phyloP scores from a whole-genome alignment of 2,888 invertebrate species.

The Altica lythri region DNA sequence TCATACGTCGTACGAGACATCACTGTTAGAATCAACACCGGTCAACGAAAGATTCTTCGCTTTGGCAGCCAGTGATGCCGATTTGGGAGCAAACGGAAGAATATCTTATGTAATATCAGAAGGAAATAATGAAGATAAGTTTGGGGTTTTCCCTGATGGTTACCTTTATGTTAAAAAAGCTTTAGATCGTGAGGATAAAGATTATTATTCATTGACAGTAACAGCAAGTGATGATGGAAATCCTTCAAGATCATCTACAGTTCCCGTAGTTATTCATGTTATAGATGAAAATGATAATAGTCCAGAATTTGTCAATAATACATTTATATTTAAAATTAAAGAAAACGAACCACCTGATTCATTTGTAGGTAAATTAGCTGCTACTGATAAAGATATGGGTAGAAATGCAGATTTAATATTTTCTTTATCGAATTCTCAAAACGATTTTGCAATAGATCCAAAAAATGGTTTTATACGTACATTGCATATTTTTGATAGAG shows the following conservation, averaged over 20 bases:
- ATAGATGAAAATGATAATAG: constrained; percentile 97
- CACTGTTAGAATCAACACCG: constrained; percentile 84
- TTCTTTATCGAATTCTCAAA: constrained; percentile 73
- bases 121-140: constrained; percentile 84
- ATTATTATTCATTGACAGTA: constrained; percentile 88
- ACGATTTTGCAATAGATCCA: constrained; percentile 85
- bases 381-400: constrained; percentile 88
- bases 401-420: constrained; percentile 89
- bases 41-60: constrained; percentile 92
- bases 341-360: constrained; percentile 89
- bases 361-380: constrained; percentile 89
- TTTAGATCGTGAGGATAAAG: constrained; percentile 87
- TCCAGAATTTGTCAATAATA: constrained; percentile 88
- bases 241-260: constrained; percentile 79
- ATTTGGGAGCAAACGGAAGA: constrained; percentile 79
- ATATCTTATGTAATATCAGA: constrained; percentile 82
- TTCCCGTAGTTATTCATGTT: constrained; percentile 90
- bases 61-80: constrained; percentile 86
- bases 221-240: constrained; percentile 80
- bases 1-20: constrained; percentile 90
- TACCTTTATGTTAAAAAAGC: constrained; percentile 84
- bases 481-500: constrained; percentile 84
- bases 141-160: constrained; percentile 95
- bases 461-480: constrained; percentile 91
- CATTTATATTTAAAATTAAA: constrained; percentile 86